A percentile compares a stretch with the other conserved stretches of the same genome.
Conservation (phyloP, 2,797 vertebrate genomes). For the Myotis myotis region DNA sequence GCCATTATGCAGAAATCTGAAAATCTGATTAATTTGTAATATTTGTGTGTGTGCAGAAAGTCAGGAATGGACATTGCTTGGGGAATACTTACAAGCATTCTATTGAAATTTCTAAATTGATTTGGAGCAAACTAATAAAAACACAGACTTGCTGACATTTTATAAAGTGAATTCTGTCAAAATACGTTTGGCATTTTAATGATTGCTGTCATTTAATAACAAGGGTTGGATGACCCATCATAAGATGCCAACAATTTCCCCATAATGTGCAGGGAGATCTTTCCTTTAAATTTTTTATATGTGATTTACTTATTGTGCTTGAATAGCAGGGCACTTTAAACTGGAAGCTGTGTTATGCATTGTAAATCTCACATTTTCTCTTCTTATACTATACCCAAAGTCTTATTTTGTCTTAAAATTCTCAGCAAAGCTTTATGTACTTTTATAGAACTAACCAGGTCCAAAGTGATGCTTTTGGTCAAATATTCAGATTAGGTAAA, state of each 20-base stretch:
- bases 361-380: constrained; percentile 14
- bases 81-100: constrained; percentile 84
- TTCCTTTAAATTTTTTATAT: constrained; percentile 59
- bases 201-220: constrained; percentile 80
- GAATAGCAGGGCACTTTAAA: constrained; percentile 55
- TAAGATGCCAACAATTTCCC: constrained; percentile 69
- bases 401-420: constrained; percentile 55
- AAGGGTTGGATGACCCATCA: constrained; percentile 72
- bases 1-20: constrained; percentile 84
- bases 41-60: constrained; percentile 79
- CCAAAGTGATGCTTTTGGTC: not conserved
- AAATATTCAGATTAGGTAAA: constrained; percentile 30
- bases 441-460: not conserved
- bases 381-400: constrained; percentile 43
- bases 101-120: constrained; percentile 85
- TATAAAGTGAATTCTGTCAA: constrained; percentile 84
- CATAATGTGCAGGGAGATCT: constrained; percentile 52
- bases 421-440: not conserved
- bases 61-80: constrained; percentile 78
- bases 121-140: constrained; percentile 86
- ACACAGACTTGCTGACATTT: constrained; percentile 85
- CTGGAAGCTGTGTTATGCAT: fast-evolving
- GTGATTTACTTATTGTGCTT: constrained; percentile 64
- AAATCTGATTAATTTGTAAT: constrained; percentile 89
- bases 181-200: constrained; percentile 83